Conservation (phyloP, 2,113 vertebrate species). For the Centropus bengalensis region DNA sequence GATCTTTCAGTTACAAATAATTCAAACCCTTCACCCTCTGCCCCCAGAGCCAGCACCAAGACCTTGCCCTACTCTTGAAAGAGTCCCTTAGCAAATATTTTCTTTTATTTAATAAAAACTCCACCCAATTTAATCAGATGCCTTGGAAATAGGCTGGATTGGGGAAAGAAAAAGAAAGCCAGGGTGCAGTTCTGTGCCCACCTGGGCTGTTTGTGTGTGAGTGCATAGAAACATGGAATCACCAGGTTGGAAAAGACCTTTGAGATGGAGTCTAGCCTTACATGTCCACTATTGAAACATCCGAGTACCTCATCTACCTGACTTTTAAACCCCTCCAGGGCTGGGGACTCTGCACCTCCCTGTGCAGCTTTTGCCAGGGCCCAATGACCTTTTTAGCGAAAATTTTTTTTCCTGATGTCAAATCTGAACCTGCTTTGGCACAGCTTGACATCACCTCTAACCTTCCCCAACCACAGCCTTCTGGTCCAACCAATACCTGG, state of each 20-base stretch:
- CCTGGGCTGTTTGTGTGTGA: background rate
- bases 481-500: background rate
- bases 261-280: no score
- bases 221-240: no score
- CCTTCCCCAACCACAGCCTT: background rate
- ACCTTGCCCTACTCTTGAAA: background rate
- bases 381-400: no score
- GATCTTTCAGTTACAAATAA: background rate
- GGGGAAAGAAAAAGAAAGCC: background rate
- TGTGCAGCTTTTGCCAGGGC: no score
- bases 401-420: no score
- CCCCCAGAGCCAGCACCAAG: background rate
- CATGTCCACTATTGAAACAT: no score
- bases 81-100: background rate
- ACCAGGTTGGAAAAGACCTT: no score
- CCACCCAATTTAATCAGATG: background rate
- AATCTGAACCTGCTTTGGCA: no score
- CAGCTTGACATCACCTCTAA: no score
- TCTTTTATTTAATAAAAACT: background rate
- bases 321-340: no score
- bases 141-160: background rate
- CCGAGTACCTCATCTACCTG: no score
- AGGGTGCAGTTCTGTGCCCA: background rate
- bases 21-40: background rate
- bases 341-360: no score